A percentile compares a stretch with the other conserved stretches of the same genome.
These are phyloP conservation scores for Hydrolagus colliei DNA, from an alignment of 2,797 vertebrate species.

Conservation along the genomic window DNA sequence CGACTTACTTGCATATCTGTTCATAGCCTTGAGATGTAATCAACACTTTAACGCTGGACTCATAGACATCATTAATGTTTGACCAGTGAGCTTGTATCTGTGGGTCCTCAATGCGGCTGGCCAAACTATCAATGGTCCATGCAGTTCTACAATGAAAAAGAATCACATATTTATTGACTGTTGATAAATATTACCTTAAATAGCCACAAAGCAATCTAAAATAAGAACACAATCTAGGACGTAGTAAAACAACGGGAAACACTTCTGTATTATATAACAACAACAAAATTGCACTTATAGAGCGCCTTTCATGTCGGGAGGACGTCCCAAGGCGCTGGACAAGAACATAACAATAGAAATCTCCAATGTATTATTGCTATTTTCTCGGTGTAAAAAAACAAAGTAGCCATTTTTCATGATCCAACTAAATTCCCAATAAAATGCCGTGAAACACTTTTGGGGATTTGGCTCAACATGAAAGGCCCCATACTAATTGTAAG, in stretches of 20 bases:
- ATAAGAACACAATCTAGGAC: not conserved
- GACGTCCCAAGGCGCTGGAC: too few species aligned
- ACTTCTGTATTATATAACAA: not conserved
- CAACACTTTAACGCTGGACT: conserved; percentile 95
- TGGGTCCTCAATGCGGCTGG: conserved; percentile 89
- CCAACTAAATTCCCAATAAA: not conserved
- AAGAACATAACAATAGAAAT: not conserved
- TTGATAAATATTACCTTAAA: not conserved
- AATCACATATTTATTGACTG: not conserved
- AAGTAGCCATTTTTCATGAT: not conserved
- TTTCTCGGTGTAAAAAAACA: not conserved
- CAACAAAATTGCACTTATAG: too few species aligned
- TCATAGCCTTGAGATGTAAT: conserved; percentile 98
- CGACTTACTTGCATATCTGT: conserved; percentile 96
- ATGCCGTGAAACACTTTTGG: not conserved
- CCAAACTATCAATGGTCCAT: conserved; percentile 82
- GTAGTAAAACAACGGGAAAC: too few species aligned
- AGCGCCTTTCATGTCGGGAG: too few species aligned
- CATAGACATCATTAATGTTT: conserved; percentile 93
- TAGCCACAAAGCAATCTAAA: not conserved
- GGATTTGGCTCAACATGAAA: too few species aligned
- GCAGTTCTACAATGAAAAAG: conserved; percentile 57
- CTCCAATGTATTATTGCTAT: not conserved
- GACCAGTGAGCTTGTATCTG: conserved; percentile 99
- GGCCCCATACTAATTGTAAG: too few species aligned